These are phyloP conservation scores for Caligus rogercresseyi DNA, from an alignment of 1,140 invertebrate genomes.

Conservation along the genomic window DNA sequence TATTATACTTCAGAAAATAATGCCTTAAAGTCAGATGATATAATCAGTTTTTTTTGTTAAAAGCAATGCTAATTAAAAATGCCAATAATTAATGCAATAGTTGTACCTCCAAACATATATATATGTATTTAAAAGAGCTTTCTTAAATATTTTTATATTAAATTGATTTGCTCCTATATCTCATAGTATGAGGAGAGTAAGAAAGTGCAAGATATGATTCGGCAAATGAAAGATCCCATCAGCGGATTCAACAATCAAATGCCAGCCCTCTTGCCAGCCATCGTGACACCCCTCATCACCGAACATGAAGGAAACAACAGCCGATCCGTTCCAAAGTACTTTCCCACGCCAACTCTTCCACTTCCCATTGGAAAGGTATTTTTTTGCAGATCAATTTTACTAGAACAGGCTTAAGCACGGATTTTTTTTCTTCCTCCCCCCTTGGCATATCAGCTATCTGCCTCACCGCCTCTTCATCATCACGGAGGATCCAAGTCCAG, in stretches of 20 bases:
- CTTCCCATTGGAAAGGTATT: not conserved
- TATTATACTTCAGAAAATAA: too few species aligned
- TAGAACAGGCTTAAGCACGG: not conserved
- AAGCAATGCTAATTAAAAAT: too few species aligned
- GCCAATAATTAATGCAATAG: too few species aligned
- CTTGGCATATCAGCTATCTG: not conserved
- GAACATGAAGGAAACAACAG: conserved; percentile 13
- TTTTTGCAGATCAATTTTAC: not conserved
- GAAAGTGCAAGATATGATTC: not conserved
- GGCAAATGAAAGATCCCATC: not conserved
- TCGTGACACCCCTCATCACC: conserved; percentile 5
- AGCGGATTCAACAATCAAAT: not conserved
- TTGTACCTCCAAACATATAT: too few species aligned
- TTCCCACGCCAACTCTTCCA: not conserved
- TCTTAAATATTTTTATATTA: conserved; percentile 1
- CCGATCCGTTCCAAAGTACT: conserved; percentile 3
- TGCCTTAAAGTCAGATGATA: too few species aligned
- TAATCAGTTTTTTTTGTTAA: too few species aligned
- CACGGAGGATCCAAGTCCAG: not conserved
- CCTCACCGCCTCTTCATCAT: not conserved
- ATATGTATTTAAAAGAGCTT: not conserved
- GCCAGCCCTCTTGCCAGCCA: not conserved
- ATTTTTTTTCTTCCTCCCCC: not conserved
- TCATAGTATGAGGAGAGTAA: not conserved
- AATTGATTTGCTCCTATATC: too few species aligned